phyloP scores from a whole-genome alignment of 1,140 invertebrate genomes.

The Venustaconcha ellipsiformis region DNA sequence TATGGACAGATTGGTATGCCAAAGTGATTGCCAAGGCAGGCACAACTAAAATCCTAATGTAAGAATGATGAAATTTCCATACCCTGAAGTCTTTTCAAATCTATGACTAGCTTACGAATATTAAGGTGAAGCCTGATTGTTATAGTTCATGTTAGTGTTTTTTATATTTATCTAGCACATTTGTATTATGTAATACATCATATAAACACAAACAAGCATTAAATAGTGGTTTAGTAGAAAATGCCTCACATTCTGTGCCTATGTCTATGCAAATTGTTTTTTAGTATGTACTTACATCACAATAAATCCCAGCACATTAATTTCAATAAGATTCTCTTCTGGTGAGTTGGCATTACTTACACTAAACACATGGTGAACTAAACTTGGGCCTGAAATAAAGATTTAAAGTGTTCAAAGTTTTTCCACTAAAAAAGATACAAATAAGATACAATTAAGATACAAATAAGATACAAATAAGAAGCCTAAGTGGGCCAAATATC shows the following conservation, averaged over 20 bases:
- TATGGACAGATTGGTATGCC: no score
- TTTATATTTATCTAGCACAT: neutral
- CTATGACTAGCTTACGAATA: neutral
- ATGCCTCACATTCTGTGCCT: no score
- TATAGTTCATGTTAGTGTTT: neutral
- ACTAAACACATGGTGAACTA: slow-evolving; percentile 90
- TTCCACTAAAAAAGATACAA: neutral
- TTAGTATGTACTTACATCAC: slow-evolving; percentile 84
- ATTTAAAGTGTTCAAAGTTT: neutral
- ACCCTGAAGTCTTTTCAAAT: no score
- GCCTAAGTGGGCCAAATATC: no score
- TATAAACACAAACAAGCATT: neutral
- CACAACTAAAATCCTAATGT: no score
- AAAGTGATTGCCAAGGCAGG: no score
- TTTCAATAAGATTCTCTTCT: slow-evolving; percentile 84
- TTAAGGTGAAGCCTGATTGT: neutral
- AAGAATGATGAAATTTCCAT: no score
- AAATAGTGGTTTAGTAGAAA: neutral
- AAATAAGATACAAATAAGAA: no score
- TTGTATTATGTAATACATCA: neutral
- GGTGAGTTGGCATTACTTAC: slow-evolving; percentile 78
- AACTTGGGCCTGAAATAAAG: slow-evolving; percentile 67
- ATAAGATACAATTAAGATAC: neutral
- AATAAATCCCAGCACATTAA: slow-evolving; percentile 92
- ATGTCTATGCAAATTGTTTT: no score